Conservation (phyloP, 64 coral and sea anemone genomes). For the Acropora tenuis region DNA sequence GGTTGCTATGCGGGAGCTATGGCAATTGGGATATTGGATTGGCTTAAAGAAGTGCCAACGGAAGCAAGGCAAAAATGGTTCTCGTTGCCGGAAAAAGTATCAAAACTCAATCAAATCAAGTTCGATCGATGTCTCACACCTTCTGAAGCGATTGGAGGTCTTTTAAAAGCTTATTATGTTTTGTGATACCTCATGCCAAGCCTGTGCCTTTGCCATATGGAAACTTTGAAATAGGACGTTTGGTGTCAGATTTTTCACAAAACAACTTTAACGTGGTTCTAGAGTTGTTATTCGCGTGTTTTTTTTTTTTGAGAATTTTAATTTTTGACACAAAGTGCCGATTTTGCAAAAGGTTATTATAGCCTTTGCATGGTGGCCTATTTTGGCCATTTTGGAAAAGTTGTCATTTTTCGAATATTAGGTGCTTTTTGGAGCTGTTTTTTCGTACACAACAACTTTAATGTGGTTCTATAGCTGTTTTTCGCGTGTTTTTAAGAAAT, state of each 20-base stretch:
- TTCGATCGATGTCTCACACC: neutral
- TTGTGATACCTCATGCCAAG: constrained; percentile 41
- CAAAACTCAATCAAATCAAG: neutral
- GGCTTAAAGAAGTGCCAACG: constrained; percentile 48
- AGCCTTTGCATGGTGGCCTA: too few relatives aligned
- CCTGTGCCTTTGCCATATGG: constrained; percentile 52
- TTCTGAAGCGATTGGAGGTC: too few relatives aligned
- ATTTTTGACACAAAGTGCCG: too few relatives aligned
- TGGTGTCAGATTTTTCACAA: neutral
- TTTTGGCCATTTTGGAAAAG: too few relatives aligned
- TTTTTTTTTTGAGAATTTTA: too few relatives aligned
- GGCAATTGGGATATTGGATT: constrained; percentile 33
- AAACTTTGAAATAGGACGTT: neutral
- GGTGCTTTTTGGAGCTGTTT: neutral
- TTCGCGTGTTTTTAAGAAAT: too few relatives aligned
- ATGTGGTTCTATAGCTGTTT: too few relatives aligned
- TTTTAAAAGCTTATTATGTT: neutral
- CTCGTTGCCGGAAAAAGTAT: constrained; percentile 23
- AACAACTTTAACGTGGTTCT: too few relatives aligned
- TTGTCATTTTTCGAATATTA: too few relatives aligned
- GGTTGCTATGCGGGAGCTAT: constrained; percentile 43
- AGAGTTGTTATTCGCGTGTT: too few relatives aligned
- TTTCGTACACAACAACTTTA: too few relatives aligned
- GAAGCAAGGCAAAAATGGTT: constrained; percentile 26
- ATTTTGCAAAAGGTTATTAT: too few relatives aligned